Conservation (phyloP, 2,113 vertebrate genomes). For the Origma solitaria region DNA sequence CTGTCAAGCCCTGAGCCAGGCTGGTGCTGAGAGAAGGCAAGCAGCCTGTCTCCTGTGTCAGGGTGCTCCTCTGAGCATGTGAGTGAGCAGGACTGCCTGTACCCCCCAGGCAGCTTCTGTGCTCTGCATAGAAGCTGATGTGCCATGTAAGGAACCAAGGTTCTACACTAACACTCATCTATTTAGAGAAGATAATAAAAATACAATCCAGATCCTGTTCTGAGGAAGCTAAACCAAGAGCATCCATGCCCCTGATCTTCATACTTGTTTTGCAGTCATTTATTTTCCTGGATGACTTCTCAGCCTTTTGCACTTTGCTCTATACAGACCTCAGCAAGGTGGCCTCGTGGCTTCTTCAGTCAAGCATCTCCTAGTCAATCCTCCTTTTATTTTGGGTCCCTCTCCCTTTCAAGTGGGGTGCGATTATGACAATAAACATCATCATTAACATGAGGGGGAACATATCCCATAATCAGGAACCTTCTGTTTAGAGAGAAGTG, state of each 20-base stretch:
- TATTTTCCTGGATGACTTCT: not conserved
- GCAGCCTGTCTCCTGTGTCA: not conserved
- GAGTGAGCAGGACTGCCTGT: not conserved
- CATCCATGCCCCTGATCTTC: not conserved
- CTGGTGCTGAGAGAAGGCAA: not conserved
- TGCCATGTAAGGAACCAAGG: not conserved
- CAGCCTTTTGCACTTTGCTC: not conserved
- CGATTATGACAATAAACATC: slow-evolving; percentile 21
- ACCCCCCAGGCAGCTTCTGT: not conserved
- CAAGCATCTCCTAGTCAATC: slow-evolving; percentile 44
- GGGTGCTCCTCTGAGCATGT: not conserved
- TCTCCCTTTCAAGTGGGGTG: slow-evolving; percentile 48
- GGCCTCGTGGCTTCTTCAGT: slow-evolving; percentile 5
- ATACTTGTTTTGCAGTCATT: not conserved
- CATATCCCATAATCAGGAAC: slow-evolving; percentile 54
- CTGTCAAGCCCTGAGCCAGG: not conserved
- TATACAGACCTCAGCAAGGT: not conserved
- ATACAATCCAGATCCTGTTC: not conserved
- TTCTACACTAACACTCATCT: not conserved
- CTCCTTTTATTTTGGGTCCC: slow-evolving; percentile 50
- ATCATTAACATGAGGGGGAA: slow-evolving; percentile 36
- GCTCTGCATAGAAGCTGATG: not conserved
- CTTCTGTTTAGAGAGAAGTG: slow-evolving; percentile 49
- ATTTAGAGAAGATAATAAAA: not conserved
- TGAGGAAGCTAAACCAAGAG: not conserved